These are phyloP conservation scores for Pasiphila rectangulata DNA, from an alignment of 2,888 invertebrate species.

Conservation along the genomic window DNA sequence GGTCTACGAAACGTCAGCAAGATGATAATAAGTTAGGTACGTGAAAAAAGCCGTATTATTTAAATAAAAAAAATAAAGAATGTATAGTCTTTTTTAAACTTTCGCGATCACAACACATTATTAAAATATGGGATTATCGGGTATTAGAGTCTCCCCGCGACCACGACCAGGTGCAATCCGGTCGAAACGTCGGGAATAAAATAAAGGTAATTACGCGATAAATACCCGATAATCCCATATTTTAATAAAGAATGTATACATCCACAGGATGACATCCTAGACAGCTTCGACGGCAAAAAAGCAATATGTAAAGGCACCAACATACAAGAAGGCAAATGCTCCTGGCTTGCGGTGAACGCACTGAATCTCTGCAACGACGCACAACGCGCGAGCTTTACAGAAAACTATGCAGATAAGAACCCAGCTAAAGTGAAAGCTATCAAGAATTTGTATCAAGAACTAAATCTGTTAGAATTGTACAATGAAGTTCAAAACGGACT, in stretches of 20 bases:
- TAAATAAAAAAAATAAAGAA: too few species aligned
- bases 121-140: too few species aligned
- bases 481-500: conserved; percentile 86
- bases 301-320: conserved; percentile 50
- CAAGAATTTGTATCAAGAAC: conserved; percentile 74
- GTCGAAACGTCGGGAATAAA: too few species aligned
- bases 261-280: conserved; percentile 88
- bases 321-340: conserved; percentile 90
- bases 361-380: conserved; percentile 85
- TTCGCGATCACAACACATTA: too few species aligned
- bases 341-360: conserved; percentile 88
- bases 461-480: conserved; percentile 85
- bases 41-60: too few species aligned
- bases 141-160: too few species aligned
- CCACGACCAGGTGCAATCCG: too few species aligned
- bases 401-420: conserved; percentile 86
- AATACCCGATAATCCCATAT: conserved; percentile 6
- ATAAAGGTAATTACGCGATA: too few species aligned
- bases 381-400: conserved; percentile 84
- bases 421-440: conserved; percentile 79
- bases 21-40: too few species aligned
- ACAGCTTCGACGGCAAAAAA: conserved; percentile 88
- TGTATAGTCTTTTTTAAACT: too few species aligned
- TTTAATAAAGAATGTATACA: background rate
- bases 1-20: too few species aligned